Base-by-base conservation (phyloP, 2,888 invertebrate genomes). In the Macropis europaea region DNA sequence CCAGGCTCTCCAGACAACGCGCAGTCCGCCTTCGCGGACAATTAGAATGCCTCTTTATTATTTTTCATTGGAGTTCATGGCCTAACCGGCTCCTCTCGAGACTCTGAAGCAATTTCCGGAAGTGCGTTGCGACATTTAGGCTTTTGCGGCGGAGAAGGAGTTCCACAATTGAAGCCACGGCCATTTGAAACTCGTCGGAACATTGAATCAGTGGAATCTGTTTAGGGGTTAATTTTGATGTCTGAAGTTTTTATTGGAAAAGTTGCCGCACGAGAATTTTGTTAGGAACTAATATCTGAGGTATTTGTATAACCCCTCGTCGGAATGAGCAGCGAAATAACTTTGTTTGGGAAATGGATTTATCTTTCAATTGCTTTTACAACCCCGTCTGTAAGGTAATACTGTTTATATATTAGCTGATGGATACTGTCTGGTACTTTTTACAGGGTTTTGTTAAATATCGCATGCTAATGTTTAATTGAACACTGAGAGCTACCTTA, bases 211-310 rank as follows among this genome's bases (percentile, higher is more conserved):
- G 43, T 43, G 67, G 68, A 22, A 67, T 52, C 50, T 38, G 68
- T 69, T 69, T 52, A 30, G 24, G 48, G 66, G 66, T 68, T 68
- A 68, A 68, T 68, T 66, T 54, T 53, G 53, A 67, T 69, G 68
- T 68, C 43, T 50, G 43, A 69, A 69, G 68, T 69, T 69, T 69
- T 69, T 69, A 67, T 69, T 69, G 56, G 66, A 67, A 69, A 69
- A 69, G 68, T 69, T 69, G 36, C 45, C 30, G 67, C 67, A 32
- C 67, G 67, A 66, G 56, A 67, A 69, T 69, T 69, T 69, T 57
- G 68, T 69, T 69, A 67, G 56, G 50, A 69, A 57, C 68, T 69
- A 67, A 68, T 69, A 69, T 69, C 67, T 56, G 32, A 69, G 67
- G 67, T 45, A 69, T 69, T 67, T 56, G 67, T 57, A 50, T 67